A percentile compares a stretch with the other conserved stretches of the same genome.
Conservation (phyloP, 2,888 invertebrate species). For the Blomia tropicalis region DNA sequence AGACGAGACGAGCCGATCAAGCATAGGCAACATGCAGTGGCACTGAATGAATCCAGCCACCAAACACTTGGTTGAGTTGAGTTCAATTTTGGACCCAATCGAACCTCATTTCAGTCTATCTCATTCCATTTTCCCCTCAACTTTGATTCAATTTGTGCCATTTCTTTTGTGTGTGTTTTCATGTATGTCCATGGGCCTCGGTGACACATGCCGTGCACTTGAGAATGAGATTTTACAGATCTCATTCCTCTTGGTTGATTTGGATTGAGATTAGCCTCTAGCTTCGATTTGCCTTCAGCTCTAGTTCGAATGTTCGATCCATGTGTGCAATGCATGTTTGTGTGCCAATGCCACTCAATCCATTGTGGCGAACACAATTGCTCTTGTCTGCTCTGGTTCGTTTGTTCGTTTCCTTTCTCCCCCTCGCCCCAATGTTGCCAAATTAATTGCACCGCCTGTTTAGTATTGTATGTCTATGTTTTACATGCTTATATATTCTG, state of each 20-base stretch:
- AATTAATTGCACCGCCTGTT: neutral
- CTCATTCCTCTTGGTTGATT: conserved; percentile 13
- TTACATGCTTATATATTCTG: neutral
- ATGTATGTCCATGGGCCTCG: no score
- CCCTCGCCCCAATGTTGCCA: neutral
- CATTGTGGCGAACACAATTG: neutral
- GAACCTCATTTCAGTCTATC: conserved; percentile 10
- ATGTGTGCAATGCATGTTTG: neutral
- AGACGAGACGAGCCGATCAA: no score
- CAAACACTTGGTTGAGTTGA: neutral
- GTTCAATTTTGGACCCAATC: conserved; percentile 5
- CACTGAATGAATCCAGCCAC: neutral
- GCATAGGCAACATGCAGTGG: no score
- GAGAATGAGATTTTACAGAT: conserved; percentile 15
- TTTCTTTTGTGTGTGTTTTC: conserved; percentile 8
- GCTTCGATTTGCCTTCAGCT: neutral
- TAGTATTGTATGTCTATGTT: neutral
- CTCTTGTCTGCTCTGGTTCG: neutral
- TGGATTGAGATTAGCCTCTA: conserved; percentile 15
- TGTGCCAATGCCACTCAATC: neutral
- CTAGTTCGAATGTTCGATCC: neutral
- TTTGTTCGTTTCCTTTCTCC: neutral
- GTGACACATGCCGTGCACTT: conserved; percentile 15
- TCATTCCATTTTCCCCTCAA: no score
- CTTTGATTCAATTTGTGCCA: conserved; percentile 12